Percentiles rank a stretch among this genome's conserved stretches.
phyloP scores from a whole-genome alignment of 2,113 vertebrate genomes.

The Felis catus region DNA sequence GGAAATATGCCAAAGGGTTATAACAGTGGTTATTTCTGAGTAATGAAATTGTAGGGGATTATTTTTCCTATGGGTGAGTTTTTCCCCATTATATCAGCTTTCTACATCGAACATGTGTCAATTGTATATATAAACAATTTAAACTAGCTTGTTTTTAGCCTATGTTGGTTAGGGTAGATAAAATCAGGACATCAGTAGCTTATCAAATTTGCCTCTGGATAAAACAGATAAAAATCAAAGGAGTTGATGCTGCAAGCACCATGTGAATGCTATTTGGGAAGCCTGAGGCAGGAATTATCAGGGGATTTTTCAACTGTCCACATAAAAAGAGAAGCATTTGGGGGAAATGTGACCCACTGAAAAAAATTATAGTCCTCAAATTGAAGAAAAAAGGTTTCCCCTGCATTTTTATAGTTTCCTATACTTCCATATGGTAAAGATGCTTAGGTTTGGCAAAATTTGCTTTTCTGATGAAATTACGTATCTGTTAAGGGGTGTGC shows the following conservation, averaged over 20 bases:
- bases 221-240: background rate
- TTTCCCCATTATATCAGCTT: background rate
- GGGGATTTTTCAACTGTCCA: background rate
- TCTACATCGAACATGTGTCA: background rate
- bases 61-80: background rate
- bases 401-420: background rate
- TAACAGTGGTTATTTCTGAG: background rate
- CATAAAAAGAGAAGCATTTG: background rate
- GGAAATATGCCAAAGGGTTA: background rate
- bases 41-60: background rate
- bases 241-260: background rate
- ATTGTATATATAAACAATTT: conserved; percentile 10
- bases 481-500: background rate
- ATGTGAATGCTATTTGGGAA: background rate
- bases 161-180: background rate
- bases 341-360: background rate
- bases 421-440: background rate
- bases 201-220: background rate
- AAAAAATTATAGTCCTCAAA: background rate
- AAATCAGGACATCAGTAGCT: background rate
- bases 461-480: background rate
- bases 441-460: background rate
- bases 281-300: background rate
- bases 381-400: background rate
- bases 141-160: conserved; percentile 1